A percentile compares a stretch with the other conserved stretches of the same genome.
Evolutionary conservation across 2,888 invertebrate species (phyloP).

Genomic region (Choristoneura rosaceana): DNA sequence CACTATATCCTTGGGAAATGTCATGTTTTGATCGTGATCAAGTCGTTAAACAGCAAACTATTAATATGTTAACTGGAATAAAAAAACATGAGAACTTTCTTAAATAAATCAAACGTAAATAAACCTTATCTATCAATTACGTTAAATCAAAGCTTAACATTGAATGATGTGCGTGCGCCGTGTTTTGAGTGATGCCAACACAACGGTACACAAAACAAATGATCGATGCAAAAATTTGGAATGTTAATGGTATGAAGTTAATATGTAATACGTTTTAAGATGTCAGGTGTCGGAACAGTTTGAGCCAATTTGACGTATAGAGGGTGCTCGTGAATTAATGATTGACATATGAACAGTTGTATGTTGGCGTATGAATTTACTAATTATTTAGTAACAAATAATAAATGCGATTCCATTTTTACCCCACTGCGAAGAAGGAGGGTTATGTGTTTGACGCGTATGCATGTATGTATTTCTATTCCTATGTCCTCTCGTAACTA

Average conservation of each 20-base stretch:
- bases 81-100: not conserved
- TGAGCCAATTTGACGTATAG: not conserved
- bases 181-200: slow-evolving; percentile 4
- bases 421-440: too few species aligned
- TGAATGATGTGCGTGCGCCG: slow-evolving; percentile 10
- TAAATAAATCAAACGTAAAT: slow-evolving; percentile 5
- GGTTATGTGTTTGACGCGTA: too few species aligned
- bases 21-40: not conserved
- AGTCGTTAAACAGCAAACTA: not conserved
- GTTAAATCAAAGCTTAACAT: slow-evolving; percentile 8
- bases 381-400: too few species aligned
- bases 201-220: slow-evolving; percentile 28
- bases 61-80: not conserved
- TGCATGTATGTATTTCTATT: too few species aligned
- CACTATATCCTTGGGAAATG: not conserved
- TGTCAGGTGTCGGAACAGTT: not conserved
- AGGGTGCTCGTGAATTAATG: not conserved
- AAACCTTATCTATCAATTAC: slow-evolving; percentile 13
- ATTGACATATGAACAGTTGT: not conserved
- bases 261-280: slow-evolving; percentile 4
- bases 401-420: too few species aligned
- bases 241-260: slow-evolving; percentile 33
- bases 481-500: too few species aligned
- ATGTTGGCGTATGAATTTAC: not conserved
- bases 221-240: slow-evolving; percentile 38